Conservation (phyloP, 1,140 invertebrate genomes). For the Triops longicaudatus region DNA sequence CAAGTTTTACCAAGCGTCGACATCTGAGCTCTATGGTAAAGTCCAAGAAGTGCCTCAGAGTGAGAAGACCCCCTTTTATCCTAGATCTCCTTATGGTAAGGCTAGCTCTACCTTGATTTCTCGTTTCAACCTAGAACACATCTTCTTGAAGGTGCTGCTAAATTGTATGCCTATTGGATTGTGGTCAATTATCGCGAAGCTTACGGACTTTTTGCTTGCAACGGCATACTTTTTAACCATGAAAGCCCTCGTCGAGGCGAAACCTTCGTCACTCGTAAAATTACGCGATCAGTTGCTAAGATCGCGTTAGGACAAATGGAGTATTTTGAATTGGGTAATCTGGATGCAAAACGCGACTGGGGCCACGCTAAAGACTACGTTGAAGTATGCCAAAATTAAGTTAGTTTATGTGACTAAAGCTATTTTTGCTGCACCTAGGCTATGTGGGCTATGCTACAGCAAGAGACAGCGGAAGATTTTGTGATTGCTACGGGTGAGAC, state of each 20-base stretch:
- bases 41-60: constrained; percentile 92
- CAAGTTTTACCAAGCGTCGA: constrained; percentile 96
- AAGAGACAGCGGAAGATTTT: constrained; percentile 84
- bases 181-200: constrained; percentile 97
- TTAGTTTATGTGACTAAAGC: constrained; percentile 20
- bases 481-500: constrained; percentile 93
- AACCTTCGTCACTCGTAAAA: constrained; percentile 98
- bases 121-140: background rate
- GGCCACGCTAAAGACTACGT: constrained; percentile 99
- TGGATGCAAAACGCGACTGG: constrained; percentile 96
- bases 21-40: constrained; percentile 97
- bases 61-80: constrained; percentile 98
- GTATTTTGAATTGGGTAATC: constrained; percentile 83
- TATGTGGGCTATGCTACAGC: constrained; percentile 99
- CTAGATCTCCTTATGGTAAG: constrained; percentile 96
- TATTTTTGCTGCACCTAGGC: constrained; percentile 53
- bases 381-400: constrained; percentile 52
- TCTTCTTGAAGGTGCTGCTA: constrained; percentile 75
- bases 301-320: constrained; percentile 82
- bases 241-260: constrained; percentile 96
- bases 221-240: constrained; percentile 98
- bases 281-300: constrained; percentile 94
- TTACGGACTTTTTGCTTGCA: constrained; percentile 95
- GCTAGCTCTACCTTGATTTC: background rate
- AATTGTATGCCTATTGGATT: constrained; percentile 98